Evolutionary conservation across 2,113 vertebrate species (phyloP).

Genomic region (Gallinago media): DNA sequence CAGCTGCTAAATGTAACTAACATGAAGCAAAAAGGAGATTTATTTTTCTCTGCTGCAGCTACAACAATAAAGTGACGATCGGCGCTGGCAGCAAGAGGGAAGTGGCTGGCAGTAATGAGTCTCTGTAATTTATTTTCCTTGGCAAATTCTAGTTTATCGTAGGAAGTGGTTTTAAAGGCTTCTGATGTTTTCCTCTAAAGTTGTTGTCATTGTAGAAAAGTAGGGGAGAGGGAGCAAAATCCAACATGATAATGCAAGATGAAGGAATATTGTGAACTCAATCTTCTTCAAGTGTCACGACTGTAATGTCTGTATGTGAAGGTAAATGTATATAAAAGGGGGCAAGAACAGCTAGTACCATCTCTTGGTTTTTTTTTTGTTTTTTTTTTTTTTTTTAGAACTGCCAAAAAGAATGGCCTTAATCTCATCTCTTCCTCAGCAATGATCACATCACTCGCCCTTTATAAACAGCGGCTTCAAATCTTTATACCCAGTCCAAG

Average conservation of each 20-base stretch:
- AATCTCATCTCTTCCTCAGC: not conserved
- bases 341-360: not conserved
- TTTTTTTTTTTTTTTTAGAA: not conserved
- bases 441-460: not conserved
- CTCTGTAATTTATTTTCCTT: slow-evolving; percentile 19
- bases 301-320: not conserved
- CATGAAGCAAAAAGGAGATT: not conserved
- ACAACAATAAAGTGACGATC: not conserved
- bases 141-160: slow-evolving; percentile 6
- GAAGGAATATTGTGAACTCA: not conserved
- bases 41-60: slow-evolving; percentile 18
- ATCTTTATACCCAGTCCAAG: not conserved
- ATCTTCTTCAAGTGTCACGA: not conserved
- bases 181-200: not conserved
- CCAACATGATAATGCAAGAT: not conserved
- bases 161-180: slow-evolving; percentile 4
- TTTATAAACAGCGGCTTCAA: not conserved
- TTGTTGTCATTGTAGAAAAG: not conserved
- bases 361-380: not conserved
- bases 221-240: not conserved
- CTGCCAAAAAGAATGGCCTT: not conserved
- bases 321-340: not conserved
- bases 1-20: slow-evolving; percentile 27
- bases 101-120: not conserved
- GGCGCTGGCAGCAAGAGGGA: not conserved